Percentiles rank a stretch among this genome's conserved stretches.
Evolutionary conservation across 2,888 invertebrate species (phyloP).

Genomic region (Stenodema calcarata): DNA sequence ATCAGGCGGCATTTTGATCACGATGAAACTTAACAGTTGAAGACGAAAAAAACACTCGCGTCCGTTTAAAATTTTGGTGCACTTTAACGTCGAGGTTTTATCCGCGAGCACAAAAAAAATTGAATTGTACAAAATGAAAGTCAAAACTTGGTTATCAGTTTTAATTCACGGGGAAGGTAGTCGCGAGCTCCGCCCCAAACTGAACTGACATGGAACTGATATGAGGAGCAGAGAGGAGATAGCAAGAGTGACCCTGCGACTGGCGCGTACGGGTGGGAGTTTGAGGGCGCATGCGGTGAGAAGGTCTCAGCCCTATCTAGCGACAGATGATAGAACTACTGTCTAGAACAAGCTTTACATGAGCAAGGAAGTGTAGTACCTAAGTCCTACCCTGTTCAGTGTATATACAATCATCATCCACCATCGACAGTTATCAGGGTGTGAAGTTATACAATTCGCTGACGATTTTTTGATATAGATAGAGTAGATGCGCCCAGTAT

Average conservation of each 20-base stretch:
- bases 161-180: neutral
- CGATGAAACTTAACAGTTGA: neutral
- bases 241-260: neutral
- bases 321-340: neutral
- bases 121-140: neutral
- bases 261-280: neutral
- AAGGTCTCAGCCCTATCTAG: neutral
- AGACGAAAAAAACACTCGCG: neutral
- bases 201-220: neutral
- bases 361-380: too few relatives aligned
- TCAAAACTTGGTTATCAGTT: neutral
- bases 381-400: too few relatives aligned
- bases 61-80: neutral
- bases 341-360: neutral
- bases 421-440: too few relatives aligned
- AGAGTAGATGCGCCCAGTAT: too few relatives aligned
- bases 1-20: neutral
- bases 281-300: neutral
- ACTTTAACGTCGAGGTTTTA: neutral
- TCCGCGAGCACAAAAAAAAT: neutral
- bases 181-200: conserved; percentile 10
- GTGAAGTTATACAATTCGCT: too few relatives aligned
- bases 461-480: too few relatives aligned
- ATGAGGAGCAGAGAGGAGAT: neutral
- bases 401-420: too few relatives aligned